Percentiles rank a stretch among this genome's conserved stretches.
Evolutionary conservation across 2,888 invertebrate genomes (phyloP).

Genomic region (Caenorhabditis sinica): DNA sequence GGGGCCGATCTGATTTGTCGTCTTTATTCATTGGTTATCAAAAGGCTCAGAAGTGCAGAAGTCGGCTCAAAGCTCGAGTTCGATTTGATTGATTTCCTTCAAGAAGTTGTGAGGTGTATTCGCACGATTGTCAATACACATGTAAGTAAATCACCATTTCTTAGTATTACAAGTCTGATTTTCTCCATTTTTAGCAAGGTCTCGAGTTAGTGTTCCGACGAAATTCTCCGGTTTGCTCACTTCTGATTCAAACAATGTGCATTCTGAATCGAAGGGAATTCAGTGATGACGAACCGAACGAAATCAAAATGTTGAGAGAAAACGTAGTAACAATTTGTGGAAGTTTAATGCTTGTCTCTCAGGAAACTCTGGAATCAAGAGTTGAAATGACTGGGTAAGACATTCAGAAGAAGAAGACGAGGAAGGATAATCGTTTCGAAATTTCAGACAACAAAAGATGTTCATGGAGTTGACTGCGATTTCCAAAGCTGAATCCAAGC

Average conservation of each 20-base stretch:
- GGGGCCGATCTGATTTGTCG: slow-evolving; percentile 59
- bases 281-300: slow-evolving; percentile 46
- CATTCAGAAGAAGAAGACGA: background rate
- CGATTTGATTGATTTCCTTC: slow-evolving; percentile 63
- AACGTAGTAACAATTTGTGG: slow-evolving; percentile 56
- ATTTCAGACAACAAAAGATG: slow-evolving; percentile 72
- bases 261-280: slow-evolving; percentile 62
- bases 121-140: slow-evolving; percentile 71
- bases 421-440: too few relatives aligned
- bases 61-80: slow-evolving; percentile 49
- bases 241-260: slow-evolving; percentile 66
- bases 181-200: slow-evolving; percentile 65
- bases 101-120: slow-evolving; percentile 68
- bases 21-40: slow-evolving; percentile 38
- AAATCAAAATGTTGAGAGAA: slow-evolving; percentile 51
- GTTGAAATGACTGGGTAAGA: slow-evolving; percentile 69
- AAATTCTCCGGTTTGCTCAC: slow-evolving; percentile 57
- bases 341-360: slow-evolving; percentile 60
- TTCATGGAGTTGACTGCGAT: slow-evolving; percentile 62
- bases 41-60: slow-evolving; percentile 32
- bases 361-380: slow-evolving; percentile 42
- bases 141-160: slow-evolving; percentile 53
- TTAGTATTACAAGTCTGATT: background rate
- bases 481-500: slow-evolving; percentile 37
- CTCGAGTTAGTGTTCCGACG: slow-evolving; percentile 58